Evolutionary conservation across 1,140 invertebrate genomes (phyloP).

Genomic region (Aporrectodea caliginosa): DNA sequence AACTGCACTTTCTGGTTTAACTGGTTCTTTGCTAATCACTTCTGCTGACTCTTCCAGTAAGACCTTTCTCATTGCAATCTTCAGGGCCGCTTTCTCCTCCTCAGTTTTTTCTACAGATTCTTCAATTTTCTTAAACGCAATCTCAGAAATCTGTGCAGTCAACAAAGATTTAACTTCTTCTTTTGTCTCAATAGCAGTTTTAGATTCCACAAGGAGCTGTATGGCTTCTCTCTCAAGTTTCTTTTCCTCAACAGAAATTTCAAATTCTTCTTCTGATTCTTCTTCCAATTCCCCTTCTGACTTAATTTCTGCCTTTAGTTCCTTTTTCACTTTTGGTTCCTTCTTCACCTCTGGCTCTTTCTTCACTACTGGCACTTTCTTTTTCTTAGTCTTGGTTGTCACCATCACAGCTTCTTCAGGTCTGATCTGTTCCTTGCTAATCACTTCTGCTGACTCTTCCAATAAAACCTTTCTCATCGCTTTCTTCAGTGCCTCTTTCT

Average conservation of each 20-base stretch:
- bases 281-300: constrained; percentile 6
- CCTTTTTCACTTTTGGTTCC: background rate
- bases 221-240: background rate
- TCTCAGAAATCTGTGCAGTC: background rate
- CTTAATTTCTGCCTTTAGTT: background rate
- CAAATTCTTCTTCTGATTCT: background rate
- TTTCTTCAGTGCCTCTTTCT: background rate
- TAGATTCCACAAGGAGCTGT: background rate
- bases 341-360: background rate
- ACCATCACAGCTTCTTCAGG: background rate
- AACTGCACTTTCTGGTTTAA: background rate
- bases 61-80: background rate
- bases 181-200: background rate
- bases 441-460: background rate
- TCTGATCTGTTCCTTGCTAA: background rate
- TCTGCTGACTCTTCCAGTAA: background rate
- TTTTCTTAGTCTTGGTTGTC: background rate
- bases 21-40: background rate
- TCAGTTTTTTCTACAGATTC: background rate
- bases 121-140: background rate
- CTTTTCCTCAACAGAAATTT: background rate
- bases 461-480: background rate
- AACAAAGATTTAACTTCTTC: background rate
- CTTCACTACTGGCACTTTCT: background rate
- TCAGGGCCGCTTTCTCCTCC: background rate